Evolutionary conservation across 1,140 invertebrate species (phyloP).

Genomic region (Stenopsyche tienmushanensis): DNA sequence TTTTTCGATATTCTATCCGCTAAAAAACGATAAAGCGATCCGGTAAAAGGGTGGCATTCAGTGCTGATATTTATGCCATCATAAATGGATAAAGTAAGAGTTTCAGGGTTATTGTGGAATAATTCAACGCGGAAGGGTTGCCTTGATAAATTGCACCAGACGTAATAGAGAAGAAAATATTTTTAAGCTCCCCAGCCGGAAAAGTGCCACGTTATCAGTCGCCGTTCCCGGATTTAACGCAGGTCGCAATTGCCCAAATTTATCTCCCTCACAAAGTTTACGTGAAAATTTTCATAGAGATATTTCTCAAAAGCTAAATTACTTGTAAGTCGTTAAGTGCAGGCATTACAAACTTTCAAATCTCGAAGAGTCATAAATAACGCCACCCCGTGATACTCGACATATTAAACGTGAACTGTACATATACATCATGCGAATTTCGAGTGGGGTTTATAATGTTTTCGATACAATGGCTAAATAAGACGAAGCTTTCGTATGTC

Average conservation of each 20-base stretch:
- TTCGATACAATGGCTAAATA: background rate
- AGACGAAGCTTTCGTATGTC: background rate
- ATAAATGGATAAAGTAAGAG: background rate
- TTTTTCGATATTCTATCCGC: too few relatives aligned
- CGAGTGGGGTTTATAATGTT: too few relatives aligned
- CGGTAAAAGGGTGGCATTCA: background rate
- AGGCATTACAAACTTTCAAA: conserved; percentile 1
- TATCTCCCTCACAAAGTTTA: background rate
- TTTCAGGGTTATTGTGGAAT: background rate
- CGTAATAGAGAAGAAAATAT: background rate
- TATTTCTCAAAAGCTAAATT: background rate
- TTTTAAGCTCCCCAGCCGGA: too few relatives aligned
- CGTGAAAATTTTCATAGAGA: too few relatives aligned
- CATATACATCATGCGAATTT: too few relatives aligned
- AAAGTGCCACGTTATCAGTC: background rate
- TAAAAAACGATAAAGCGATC: background rate
- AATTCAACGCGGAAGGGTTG: background rate
- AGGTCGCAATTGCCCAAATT: background rate
- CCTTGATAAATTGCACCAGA: background rate
- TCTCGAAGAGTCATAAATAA: background rate
- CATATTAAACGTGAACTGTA: too few relatives aligned
- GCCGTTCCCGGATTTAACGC: background rate
- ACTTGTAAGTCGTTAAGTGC: conserved; percentile 2
- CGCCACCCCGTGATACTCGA: background rate
- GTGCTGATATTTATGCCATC: too few relatives aligned